Evolutionary conservation across 2,888 invertebrate species (phyloP).

Genomic region (Leucophora obtusa): DNA sequence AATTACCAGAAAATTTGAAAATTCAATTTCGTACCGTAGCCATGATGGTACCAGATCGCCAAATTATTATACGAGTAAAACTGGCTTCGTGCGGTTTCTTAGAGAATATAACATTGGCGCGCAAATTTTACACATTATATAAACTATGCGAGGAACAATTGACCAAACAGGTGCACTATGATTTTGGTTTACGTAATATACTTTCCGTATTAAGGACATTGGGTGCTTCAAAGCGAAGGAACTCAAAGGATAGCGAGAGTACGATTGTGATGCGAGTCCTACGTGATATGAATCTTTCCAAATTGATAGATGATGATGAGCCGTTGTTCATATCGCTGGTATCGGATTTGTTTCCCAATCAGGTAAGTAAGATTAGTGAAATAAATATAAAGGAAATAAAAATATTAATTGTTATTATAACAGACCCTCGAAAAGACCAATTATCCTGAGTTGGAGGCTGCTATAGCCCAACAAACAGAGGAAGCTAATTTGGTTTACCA

Average conservation of each 20-base stretch:
- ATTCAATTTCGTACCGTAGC: conserved; percentile 98
- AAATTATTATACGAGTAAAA: conserved; percentile 97
- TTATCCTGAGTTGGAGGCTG: conserved; percentile 92
- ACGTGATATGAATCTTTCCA: conserved; percentile 98
- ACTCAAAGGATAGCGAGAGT: conserved; percentile 94
- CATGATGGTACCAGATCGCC: conserved; percentile 99
- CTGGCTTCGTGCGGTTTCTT: conserved; percentile 96
- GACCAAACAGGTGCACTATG: conserved; percentile 98
- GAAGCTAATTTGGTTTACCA: conserved; percentile 90
- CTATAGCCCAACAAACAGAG: conserved; percentile 91
- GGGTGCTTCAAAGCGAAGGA: conserved; percentile 94
- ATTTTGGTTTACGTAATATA: conserved; percentile 97
- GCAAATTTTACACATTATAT: conserved; percentile 97
- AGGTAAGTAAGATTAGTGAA: conserved; percentile 76
- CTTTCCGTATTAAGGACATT: conserved; percentile 94
- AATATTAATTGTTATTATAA: neutral
- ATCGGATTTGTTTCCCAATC: conserved; percentile 96
- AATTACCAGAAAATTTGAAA: conserved; percentile 97
- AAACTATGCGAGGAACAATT: conserved; percentile 98
- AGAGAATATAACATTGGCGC: conserved; percentile 95
- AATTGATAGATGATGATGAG: conserved; percentile 97
- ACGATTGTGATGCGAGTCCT: conserved; percentile 98
- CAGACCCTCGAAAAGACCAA: conserved; percentile 91
- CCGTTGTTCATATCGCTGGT: conserved; percentile 98
- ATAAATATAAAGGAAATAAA: neutral